phyloP scores from a whole-genome alignment of 23 tunicate species.

The Oikopleura dioica region DNA sequence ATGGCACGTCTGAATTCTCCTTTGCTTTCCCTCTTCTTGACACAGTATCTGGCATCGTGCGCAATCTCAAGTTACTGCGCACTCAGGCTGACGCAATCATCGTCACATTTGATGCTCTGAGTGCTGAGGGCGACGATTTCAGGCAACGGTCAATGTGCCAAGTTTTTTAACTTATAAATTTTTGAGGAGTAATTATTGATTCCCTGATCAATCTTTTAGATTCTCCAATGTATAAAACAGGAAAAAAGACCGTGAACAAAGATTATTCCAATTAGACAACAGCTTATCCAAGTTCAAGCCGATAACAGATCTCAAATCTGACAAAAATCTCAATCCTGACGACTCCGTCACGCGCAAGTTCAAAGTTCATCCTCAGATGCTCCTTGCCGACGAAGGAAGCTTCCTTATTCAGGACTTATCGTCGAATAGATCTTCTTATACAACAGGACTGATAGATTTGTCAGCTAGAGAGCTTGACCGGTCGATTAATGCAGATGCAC shows the following conservation, averaged over 20 bases:
- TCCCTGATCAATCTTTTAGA: no score
- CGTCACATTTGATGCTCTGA: background rate
- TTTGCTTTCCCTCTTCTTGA: background rate
- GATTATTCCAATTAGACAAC: background rate
- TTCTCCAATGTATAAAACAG: no score
- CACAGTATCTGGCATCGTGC: background rate
- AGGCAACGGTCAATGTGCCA: no score
- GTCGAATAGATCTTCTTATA: background rate
- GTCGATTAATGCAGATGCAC: background rate
- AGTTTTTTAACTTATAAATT: no score
- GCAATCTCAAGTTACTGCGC: background rate
- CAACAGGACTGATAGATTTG: background rate
- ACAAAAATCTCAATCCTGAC: background rate
- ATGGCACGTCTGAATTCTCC: background rate
- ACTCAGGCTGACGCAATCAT: background rate
- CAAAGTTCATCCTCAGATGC: background rate
- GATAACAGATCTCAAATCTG: no score
- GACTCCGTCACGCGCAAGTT: background rate
- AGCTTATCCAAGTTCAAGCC: background rate
- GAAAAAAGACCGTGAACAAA: no score
- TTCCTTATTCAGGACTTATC: background rate
- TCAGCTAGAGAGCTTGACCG: background rate
- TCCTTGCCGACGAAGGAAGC: background rate
- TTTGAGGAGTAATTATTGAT: no score
- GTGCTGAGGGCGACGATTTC: no score